These are phyloP conservation scores for Perca flavescens DNA, from an alignment of 2,113 vertebrate genomes.

Conservation along the genomic window DNA sequence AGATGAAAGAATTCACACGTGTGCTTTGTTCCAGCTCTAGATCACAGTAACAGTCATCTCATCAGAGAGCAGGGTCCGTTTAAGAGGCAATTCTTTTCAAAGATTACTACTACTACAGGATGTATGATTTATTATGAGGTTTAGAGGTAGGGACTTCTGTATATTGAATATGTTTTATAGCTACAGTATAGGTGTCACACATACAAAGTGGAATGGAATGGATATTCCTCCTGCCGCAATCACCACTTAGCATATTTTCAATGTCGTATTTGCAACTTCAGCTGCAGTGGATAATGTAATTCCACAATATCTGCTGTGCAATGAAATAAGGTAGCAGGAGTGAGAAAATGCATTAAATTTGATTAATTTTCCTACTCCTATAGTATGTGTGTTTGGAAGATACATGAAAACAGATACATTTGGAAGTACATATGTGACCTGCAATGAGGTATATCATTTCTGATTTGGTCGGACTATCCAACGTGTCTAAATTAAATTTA, in stretches of 20 bases:
- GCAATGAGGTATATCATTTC: not conserved
- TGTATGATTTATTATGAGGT: slow-evolving; percentile 49
- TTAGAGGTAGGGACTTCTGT: slow-evolving; percentile 22
- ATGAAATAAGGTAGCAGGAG: slow-evolving; percentile 36
- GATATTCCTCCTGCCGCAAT: slow-evolving; percentile 45
- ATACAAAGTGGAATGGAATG: slow-evolving; percentile 50
- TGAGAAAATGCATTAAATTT: slow-evolving; percentile 11
- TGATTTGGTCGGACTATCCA: slow-evolving; percentile 13
- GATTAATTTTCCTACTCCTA: slow-evolving; percentile 4
- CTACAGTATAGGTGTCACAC: slow-evolving; percentile 17
- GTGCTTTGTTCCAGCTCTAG: slow-evolving; percentile 44
- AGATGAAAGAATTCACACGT: slow-evolving; percentile 38
- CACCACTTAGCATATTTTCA: slow-evolving; percentile 56
- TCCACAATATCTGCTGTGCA: slow-evolving; percentile 31
- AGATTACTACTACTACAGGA: slow-evolving; percentile 50
- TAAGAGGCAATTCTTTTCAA: slow-evolving; percentile 60
- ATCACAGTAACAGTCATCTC: slow-evolving; percentile 58
- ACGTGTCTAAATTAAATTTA: not conserved
- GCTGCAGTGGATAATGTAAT: slow-evolving; percentile 43
- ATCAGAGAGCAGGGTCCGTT: slow-evolving; percentile 47
- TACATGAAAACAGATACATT: too few species aligned
- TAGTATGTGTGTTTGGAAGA: slow-evolving; percentile 1
- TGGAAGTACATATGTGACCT: slow-evolving; percentile 2
- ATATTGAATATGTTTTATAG: slow-evolving; percentile 69
- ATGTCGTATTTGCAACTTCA: slow-evolving; percentile 50